Evolutionary conservation across 64 coral and sea anemone genomes (phyloP).

Genomic region (Pachyseris speciosa): DNA sequence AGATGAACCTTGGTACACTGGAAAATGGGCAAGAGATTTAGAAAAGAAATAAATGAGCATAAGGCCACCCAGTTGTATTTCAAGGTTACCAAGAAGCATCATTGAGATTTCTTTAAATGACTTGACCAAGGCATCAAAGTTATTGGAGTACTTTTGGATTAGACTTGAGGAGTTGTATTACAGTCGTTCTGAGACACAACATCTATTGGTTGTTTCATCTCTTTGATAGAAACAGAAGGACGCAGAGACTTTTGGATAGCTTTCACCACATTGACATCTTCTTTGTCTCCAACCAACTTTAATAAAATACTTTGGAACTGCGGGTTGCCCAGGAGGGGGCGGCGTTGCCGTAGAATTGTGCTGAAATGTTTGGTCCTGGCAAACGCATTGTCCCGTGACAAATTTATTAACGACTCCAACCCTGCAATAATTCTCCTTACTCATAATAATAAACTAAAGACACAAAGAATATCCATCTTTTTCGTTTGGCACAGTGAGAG

Average conservation of each 20-base stretch:
- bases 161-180: conserved; percentile 22
- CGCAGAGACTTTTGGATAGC: conserved; percentile 13
- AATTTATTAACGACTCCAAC: background rate
- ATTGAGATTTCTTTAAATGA: conserved; percentile 26
- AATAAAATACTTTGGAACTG: conserved; percentile 18
- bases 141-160: conserved; percentile 38
- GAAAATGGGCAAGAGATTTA: too few relatives aligned
- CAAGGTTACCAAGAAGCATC: background rate
- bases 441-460: background rate
- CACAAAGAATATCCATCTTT: too few relatives aligned
- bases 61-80: background rate
- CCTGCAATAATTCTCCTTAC: background rate
- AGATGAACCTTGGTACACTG: too few relatives aligned
- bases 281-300: conserved; percentile 36
- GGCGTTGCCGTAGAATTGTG: background rate
- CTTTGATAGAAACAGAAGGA: background rate
- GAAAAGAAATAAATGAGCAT: too few relatives aligned
- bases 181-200: conserved; percentile 33
- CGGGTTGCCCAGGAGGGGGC: conserved; percentile 1
- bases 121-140: conserved; percentile 1
- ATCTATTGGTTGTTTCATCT: conserved; percentile 40
- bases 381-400: background rate
- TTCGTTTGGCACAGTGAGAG: too few relatives aligned
- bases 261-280: conserved; percentile 12
- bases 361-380: background rate